Base-by-base conservation (phyloP, 2,888 invertebrate species). In the Mimumesa dahlbomi region DNA sequence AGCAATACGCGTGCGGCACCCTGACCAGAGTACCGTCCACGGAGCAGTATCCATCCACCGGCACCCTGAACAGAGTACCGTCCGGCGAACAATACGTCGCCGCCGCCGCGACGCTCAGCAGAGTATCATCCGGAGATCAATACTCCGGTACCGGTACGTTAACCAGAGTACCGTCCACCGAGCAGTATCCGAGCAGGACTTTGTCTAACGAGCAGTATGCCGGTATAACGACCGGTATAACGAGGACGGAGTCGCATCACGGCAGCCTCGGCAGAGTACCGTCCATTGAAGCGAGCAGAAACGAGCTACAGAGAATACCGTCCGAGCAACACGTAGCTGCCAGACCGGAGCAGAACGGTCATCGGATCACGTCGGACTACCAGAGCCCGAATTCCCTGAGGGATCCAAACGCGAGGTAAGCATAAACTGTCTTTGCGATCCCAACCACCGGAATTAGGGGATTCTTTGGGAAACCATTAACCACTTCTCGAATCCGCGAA, bases 391-490 rank as follows among this genome's bases (percentile, higher is more conserved):
- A 85, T 76, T 81, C 85, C 52, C 78, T 86, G 73, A 84, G 87
- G 82, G 88, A 88, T 69, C 85, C 83, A 69, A 84, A 82, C 77
- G 85, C 85, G 85, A 89, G 89, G 89, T 89, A 85, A 88, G 88
- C 88, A 82, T 88, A 84, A 87, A 87, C 74, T 87, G 88, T 88
- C 77, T 77, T 77, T 71, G 81, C 79, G 64, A 52, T 16, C 49
- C 22, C 50, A 43, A 16, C 18, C 16, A 3, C 13, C 48, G 43
- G 13, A 11, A 11, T 22, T 11, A 11, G 42, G 7, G 2, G 6
- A 4, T 19, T 7, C 4, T 4, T 4, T 21, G 21, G 36, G 4
- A 36, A n/a, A n/a, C n/a, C n/a, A n/a, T n/a, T n/a, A n/a, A n/a
- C n/a, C n/a, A n/a, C n/a, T n/a, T n/a, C n/a, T n/a, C n/a, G n/a